Conservation (phyloP, 53 echinoderm and acorn worm species). For the Holothuria scabra region DNA sequence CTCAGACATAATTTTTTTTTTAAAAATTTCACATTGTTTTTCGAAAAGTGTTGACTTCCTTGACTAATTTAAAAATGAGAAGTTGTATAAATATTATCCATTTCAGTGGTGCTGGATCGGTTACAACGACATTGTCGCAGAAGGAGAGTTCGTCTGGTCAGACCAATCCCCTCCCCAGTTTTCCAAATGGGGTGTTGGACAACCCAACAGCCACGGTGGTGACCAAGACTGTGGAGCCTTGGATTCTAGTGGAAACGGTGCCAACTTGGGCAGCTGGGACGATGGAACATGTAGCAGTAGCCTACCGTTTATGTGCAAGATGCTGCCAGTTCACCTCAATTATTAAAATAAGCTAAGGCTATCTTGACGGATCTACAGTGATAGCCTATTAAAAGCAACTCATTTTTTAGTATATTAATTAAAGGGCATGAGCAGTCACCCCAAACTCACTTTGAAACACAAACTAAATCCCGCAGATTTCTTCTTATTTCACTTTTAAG, state of each 20-base stretch:
- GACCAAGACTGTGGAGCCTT: constrained; percentile 25
- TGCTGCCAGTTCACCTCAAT: background rate
- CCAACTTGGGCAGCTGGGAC: background rate
- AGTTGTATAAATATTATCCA: background rate
- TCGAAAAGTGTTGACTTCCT: background rate
- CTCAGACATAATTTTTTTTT: no score
- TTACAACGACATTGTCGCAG: background rate
- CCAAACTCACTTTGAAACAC: no score
- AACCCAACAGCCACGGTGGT: constrained; percentile 19
- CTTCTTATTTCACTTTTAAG: no score
- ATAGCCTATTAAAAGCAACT: no score
- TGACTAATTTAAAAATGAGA: background rate
- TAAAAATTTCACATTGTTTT: no score
- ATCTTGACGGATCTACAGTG: no score
- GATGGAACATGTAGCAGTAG: background rate
- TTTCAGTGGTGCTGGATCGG: constrained; percentile 21
- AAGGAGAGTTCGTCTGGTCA: background rate
- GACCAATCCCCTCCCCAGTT: background rate
- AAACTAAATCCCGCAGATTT: no score
- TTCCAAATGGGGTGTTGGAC: background rate
- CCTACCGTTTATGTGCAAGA: constrained; percentile 3
- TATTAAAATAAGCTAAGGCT: no score
- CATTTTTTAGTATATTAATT: no score
- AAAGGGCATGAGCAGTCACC: no score
- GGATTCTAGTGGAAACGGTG: background rate